Percentiles rank a stretch among this genome's conserved stretches.
Conservation (phyloP, 1,140 invertebrate genomes). For the Chrysomallon squamiferum region DNA sequence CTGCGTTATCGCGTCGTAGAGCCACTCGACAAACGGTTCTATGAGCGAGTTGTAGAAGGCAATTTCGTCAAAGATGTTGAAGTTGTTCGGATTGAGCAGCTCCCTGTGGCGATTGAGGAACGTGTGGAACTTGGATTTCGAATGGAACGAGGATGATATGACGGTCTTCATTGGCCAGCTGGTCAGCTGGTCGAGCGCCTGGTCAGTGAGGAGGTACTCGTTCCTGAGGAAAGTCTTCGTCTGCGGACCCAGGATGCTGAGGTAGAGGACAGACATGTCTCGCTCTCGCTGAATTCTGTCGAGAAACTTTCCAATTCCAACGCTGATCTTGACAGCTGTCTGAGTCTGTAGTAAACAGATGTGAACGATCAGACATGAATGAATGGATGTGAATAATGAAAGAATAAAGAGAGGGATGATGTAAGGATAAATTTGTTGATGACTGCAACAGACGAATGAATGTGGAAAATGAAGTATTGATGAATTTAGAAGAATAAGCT, state of each 20-base stretch:
- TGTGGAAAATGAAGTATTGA: too few species aligned
- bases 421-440: too few species aligned
- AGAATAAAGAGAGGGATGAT: too few species aligned
- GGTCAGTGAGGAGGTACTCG: constrained; percentile 43
- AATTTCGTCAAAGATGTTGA: constrained; percentile 39
- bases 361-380: too few species aligned
- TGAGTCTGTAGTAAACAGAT: constrained; percentile 22
- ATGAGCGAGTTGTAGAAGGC: constrained; percentile 38
- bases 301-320: constrained; percentile 41
- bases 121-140: constrained; percentile 27
- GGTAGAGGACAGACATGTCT: constrained; percentile 49
- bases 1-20: constrained; percentile 35
- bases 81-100: constrained; percentile 23
- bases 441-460: too few species aligned
- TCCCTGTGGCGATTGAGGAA: constrained; percentile 29
- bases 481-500: too few species aligned
- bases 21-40: too few species aligned
- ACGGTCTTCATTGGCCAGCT: constrained; percentile 36
- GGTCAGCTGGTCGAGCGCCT: constrained; percentile 34
- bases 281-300: constrained; percentile 44
- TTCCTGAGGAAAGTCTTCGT: constrained; percentile 45
- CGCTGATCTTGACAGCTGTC: constrained; percentile 22
- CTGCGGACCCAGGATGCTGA: constrained; percentile 44
- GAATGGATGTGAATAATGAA: too few species aligned
- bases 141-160: constrained; percentile 26